These are phyloP conservation scores for Hippolais icterina DNA, from an alignment of 2,113 vertebrate genomes.

Conservation along the genomic window DNA sequence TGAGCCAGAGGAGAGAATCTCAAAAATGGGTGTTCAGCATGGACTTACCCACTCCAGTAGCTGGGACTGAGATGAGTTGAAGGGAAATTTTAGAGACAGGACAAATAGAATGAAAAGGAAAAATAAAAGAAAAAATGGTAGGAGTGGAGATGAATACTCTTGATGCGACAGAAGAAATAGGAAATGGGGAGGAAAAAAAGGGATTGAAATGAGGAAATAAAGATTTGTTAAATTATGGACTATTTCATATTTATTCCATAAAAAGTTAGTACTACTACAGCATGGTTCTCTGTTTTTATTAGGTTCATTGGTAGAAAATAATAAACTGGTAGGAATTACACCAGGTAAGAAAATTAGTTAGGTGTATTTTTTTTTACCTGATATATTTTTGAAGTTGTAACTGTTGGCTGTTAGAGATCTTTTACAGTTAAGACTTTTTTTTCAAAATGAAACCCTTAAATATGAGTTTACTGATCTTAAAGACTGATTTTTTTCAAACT, in stretches of 20 bases:
- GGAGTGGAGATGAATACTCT: neutral
- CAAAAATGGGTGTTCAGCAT: neutral
- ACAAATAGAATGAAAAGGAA: neutral
- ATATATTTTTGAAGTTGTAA: neutral
- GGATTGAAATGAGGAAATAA: neutral
- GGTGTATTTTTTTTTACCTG: neutral
- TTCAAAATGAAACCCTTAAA: neutral
- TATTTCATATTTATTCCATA: neutral
- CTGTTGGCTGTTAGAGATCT: neutral
- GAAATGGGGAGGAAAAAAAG: neutral
- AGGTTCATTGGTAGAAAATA: neutral
- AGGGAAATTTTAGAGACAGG: neutral
- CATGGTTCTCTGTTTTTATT: neutral
- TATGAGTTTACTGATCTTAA: neutral
- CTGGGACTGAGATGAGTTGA: neutral
- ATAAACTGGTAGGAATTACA: neutral
- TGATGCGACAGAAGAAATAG: neutral
- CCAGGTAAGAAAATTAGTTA: neutral
- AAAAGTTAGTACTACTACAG: neutral
- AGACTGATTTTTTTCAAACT: neutral
- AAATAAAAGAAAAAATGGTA: neutral
- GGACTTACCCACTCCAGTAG: accelerated
- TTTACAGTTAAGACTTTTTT: neutral
- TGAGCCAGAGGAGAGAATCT: neutral
- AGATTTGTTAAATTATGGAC: neutral